Conservation (phyloP, 1,140 invertebrate genomes). For the Dysdera silvatica region DNA sequence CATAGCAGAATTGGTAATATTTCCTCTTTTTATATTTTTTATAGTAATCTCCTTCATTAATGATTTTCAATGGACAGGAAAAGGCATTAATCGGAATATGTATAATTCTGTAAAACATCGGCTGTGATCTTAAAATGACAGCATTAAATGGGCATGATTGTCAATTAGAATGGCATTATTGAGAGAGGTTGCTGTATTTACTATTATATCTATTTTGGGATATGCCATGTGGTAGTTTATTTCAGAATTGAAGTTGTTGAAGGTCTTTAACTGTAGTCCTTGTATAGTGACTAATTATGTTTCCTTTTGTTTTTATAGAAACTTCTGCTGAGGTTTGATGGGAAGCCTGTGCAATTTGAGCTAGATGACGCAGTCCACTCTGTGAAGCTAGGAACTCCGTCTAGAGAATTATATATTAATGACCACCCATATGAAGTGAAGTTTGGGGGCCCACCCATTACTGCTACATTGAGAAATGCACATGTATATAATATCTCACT, state of each 20-base stretch:
- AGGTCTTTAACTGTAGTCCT: too few species aligned
- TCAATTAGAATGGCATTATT: too few species aligned
- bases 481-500: conserved; percentile 75
- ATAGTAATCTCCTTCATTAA: too few species aligned
- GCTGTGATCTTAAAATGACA: too few species aligned
- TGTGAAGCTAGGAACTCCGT: conserved; percentile 82
- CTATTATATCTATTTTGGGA: background rate
- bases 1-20: conserved; percentile 35
- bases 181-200: too few species aligned
- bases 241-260: background rate
- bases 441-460: conserved; percentile 83
- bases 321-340: conserved; percentile 31
- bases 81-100: too few species aligned
- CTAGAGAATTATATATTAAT: conserved; percentile 80
- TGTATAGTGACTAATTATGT: background rate
- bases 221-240: background rate
- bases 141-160: too few species aligned
- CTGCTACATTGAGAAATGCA: conserved; percentile 65
- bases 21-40: too few species aligned
- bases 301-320: background rate
- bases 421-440: conserved; percentile 76
- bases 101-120: too few species aligned
- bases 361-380: conserved; percentile 49
- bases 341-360: conserved; percentile 40
- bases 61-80: too few species aligned